Base-by-base conservation (phyloP, 2,797 vertebrate genomes). In the Lacerta bilineata region DNA sequence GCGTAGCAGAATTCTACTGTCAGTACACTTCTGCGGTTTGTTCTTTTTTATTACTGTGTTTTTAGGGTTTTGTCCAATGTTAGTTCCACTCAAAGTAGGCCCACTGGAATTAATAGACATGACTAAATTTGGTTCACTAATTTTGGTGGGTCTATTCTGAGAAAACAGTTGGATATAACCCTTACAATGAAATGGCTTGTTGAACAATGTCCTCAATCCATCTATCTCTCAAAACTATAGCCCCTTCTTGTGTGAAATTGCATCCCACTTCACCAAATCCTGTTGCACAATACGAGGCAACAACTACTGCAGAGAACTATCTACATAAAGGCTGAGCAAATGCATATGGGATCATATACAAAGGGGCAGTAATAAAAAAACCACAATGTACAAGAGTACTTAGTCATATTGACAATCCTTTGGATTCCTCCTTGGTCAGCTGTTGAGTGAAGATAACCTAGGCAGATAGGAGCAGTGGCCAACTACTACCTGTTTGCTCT, bases 371-470 rank as follows among this genome's bases (percentile, higher is more conserved):
- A 36, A 59, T 33, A 1, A 72, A 33, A 74, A 75, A 75, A n/a
- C 71, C 36, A 75, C 50, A 68, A 82, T 82, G 39, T 15, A 5
- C 8, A 68, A 69, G 15, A 69, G 25, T n/a, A 10, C 15, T 8
- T n/a, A 61, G 55, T 8, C 41, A n/a, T 79, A 61, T 75, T 75
- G 83, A 36, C n/a, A 59, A 33, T 85, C 17, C 50, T 77, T 85
- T 85, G 27, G 27, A 46, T 77, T 66, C 29, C 66, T 36, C 27
- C 25, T 61, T 85, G 72, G 15, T 59, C 29, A 80, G 25, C 36
- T 18, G 36, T 29, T 55, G 76, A 74, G 23, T 29, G 61, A 75
- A 59, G 50, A 74, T 43, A 77, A 77, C 20, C n/a, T 41, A 85
- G 20, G 17, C 36, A 59, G 25, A 3, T 66, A 85, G 71, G 61